A percentile compares a stretch with the other conserved stretches of the same genome.
phyloP scores from a whole-genome alignment of 1,140 invertebrate species.

The Diabrotica undecimpunctata region DNA sequence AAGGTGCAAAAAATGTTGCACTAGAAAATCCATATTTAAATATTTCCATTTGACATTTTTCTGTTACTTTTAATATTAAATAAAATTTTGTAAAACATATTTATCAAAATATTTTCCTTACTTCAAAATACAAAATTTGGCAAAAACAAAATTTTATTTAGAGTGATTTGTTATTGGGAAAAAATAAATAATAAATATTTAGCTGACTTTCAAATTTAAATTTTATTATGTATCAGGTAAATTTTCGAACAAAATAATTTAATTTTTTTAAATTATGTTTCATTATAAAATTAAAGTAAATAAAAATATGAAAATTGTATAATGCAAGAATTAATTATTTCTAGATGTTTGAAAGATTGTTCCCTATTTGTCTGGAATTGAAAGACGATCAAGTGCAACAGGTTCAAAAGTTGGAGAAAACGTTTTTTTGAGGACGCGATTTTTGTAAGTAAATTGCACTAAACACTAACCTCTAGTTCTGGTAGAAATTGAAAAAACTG shows the following conservation, averaged over 20 bases:
- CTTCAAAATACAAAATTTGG: too few species aligned
- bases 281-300: too few species aligned
- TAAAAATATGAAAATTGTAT: too few species aligned
- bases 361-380: constrained; percentile 31
- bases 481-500: not conserved
- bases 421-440: too few species aligned
- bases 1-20: constrained; percentile 12
- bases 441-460: too few species aligned
- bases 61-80: too few species aligned
- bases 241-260: not conserved
- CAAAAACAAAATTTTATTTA: too few species aligned
- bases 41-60: not conserved
- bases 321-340: constrained; percentile 9
- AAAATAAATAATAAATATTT: too few species aligned
- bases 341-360: not conserved
- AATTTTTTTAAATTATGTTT: not conserved
- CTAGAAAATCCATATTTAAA: not conserved
- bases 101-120: too few species aligned
- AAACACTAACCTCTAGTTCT: constrained; percentile 12
- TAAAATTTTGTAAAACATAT: too few species aligned
- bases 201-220: not conserved
- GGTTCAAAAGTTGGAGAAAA: constrained; percentile 16
- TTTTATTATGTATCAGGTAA: not conserved
- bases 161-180: not conserved
- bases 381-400: constrained; percentile 28